Conservation (phyloP, 2,113 vertebrate species). For the Cryptotis parvus region DNA sequence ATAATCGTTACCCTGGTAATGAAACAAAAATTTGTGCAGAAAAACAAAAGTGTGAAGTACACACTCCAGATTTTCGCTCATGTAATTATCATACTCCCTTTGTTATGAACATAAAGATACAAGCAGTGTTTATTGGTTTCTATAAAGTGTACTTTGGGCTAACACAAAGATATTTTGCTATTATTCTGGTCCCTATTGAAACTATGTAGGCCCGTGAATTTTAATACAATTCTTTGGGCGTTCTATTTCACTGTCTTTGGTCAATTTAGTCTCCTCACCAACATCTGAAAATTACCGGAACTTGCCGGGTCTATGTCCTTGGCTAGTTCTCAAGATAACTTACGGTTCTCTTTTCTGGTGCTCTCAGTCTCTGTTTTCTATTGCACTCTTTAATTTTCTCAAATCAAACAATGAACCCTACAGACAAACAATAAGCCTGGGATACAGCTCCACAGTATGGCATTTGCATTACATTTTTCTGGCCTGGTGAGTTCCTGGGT, state of each 20-base stretch:
- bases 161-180: background rate
- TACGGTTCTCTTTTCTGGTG: background rate
- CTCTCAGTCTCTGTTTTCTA: background rate
- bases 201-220: background rate
- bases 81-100: background rate
- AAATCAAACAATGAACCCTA: background rate
- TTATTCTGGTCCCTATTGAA: background rate
- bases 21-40: background rate
- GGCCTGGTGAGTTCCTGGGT: no score
- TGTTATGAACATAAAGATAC: constrained; percentile 8
- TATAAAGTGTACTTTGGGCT: background rate
- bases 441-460: no score
- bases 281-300: background rate
- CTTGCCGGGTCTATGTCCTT: background rate
- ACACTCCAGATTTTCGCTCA: background rate
- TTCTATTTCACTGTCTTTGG: background rate
- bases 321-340: background rate
- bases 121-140: background rate
- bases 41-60: background rate
- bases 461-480: no score
- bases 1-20: background rate
- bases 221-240: background rate
- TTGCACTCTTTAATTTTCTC: background rate
- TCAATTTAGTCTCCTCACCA: background rate
- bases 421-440: background rate